Conservation (phyloP, 2,113 vertebrate species). For the Nyctibius bracteatus region DNA sequence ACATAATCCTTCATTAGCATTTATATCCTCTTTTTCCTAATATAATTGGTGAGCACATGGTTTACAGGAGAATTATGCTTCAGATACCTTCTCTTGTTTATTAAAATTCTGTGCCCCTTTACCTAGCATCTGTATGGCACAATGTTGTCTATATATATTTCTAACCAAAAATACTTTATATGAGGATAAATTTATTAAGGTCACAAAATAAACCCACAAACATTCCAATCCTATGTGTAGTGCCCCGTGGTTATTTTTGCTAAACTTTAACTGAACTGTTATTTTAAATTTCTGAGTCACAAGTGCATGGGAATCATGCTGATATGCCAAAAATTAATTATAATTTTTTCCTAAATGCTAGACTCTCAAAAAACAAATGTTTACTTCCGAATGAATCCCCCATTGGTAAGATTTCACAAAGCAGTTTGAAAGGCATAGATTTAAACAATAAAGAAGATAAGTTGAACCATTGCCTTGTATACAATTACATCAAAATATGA, state of each 20-base stretch:
- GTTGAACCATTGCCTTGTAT: neutral
- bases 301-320: neutral
- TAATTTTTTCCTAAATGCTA: neutral
- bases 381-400: slow-evolving; percentile 8
- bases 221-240: neutral
- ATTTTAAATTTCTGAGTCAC: neutral
- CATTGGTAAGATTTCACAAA: neutral
- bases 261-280: neutral
- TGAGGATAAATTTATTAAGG: neutral
- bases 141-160: neutral
- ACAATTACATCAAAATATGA: slow-evolving; percentile 10
- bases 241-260: neutral
- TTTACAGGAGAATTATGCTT: neutral
- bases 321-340: neutral
- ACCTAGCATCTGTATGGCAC: neutral
- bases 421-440: neutral
- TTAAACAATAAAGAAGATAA: slow-evolving; percentile 6
- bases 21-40: neutral
- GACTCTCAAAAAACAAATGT: neutral
- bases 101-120: neutral
- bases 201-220: neutral
- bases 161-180: neutral
- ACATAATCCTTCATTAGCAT: slow-evolving; percentile 40
- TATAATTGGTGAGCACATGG: neutral
- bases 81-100: neutral